A percentile compares a stretch with the other conserved stretches of the same genome.
These are phyloP conservation scores for Hippocampus zosterae DNA, from an alignment of 2,113 vertebrate species.

Conservation along the genomic window DNA sequence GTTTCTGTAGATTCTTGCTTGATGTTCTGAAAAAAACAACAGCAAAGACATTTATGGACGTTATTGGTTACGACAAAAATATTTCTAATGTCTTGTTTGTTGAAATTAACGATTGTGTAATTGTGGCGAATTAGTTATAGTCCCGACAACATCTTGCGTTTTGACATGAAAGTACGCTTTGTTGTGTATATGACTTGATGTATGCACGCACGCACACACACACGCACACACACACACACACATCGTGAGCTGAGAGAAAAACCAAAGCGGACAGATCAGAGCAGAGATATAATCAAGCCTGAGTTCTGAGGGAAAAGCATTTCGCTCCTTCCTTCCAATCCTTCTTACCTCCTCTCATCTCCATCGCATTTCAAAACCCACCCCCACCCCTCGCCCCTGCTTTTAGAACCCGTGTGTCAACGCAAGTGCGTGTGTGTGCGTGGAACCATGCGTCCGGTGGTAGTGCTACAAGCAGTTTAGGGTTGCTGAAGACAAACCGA, in stretches of 20 bases:
- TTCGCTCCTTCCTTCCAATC: conserved; percentile 45
- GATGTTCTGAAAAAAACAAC: neutral
- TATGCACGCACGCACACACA: neutral
- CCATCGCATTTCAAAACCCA: conserved; percentile 19
- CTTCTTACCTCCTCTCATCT: conserved; percentile 52
- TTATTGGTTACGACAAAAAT: neutral
- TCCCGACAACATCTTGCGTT: conserved; percentile 21
- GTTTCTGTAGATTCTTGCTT: no score
- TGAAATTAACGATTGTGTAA: neutral
- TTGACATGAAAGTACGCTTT: conserved; percentile 42
- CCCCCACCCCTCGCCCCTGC: neutral
- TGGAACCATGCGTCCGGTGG: neutral
- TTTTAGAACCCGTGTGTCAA: conserved; percentile 9
- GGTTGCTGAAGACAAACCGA: conserved; percentile 23
- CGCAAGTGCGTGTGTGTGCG: neutral
- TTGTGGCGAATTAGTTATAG: conserved; percentile 4
- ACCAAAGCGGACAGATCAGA: conserved; percentile 66
- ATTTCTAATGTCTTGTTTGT: neutral
- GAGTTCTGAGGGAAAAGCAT: conserved; percentile 63
- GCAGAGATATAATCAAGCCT: conserved; percentile 59
- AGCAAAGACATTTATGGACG: neutral
- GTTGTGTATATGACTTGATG: conserved; percentile 31
- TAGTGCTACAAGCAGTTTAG: conserved; percentile 18
- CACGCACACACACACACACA: conserved; percentile 18
- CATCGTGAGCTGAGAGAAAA: conserved; percentile 39